Conservation (phyloP, 1,140 invertebrate genomes). For the Reticulitermes speratus region DNA sequence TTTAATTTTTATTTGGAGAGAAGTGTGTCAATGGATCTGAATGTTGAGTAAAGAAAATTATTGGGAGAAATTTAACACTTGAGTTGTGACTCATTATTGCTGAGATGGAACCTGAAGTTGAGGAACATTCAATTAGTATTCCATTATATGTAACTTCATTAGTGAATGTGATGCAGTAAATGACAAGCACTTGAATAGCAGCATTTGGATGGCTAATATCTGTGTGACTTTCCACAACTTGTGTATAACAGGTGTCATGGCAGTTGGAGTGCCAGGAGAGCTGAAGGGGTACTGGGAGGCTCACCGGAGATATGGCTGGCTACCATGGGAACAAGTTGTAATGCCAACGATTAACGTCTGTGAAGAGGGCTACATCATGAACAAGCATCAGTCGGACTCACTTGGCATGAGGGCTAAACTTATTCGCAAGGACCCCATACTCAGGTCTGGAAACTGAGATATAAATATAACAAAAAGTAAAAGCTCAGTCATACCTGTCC, state of each 20-base stretch:
- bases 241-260: slow-evolving; percentile 59
- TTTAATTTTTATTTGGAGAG: no score
- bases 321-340: slow-evolving; percentile 81
- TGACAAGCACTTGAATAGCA: no score
- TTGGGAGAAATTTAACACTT: no score
- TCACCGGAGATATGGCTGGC: slow-evolving; percentile 74
- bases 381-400: slow-evolving; percentile 61
- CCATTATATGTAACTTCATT: no score
- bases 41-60: no score
- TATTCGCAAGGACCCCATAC: slow-evolving; percentile 58
- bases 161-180: no score
- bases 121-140: no score
- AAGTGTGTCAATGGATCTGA: no score
- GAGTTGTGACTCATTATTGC: no score
- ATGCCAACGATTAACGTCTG: slow-evolving; percentile 75
- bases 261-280: slow-evolving; percentile 89
- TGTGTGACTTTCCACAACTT: background rate
- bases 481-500: no score
- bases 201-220: background rate
- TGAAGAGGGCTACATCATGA: slow-evolving; percentile 69
- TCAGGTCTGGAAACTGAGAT: slow-evolving; percentile 54
- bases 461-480: slow-evolving; percentile 10
- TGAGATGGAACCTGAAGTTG: no score
- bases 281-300: slow-evolving; percentile 84
- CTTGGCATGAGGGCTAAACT: slow-evolving; percentile 47